Evolutionary conservation across 2,113 vertebrate species (phyloP).

Genomic region (Scomber scombrus): DNA sequence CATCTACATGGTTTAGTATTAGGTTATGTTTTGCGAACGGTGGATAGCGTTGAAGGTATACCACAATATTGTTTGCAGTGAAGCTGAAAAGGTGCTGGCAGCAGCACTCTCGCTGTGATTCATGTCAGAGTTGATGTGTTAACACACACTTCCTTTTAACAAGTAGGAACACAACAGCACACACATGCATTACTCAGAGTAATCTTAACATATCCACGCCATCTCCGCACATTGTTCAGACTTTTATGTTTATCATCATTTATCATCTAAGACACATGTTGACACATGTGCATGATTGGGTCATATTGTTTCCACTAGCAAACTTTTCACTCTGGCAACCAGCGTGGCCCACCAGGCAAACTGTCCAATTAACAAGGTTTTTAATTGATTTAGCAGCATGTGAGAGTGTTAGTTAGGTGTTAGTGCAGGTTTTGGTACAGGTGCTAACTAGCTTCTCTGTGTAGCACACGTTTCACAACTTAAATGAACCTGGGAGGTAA

Average conservation of each 20-base stretch:
- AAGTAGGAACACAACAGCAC: slow-evolving; percentile 20
- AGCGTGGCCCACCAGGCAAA: slow-evolving; percentile 39
- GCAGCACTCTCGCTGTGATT: slow-evolving; percentile 47
- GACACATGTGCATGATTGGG: not conserved
- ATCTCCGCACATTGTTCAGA: not conserved
- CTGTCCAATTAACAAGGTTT: slow-evolving; percentile 78
- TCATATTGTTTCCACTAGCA: slow-evolving; percentile 25
- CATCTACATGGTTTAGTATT: slow-evolving; percentile 8
- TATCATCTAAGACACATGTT: slow-evolving; percentile 24
- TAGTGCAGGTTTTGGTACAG: slow-evolving; percentile 64
- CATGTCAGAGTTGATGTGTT: slow-evolving; percentile 62
- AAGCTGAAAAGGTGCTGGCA: slow-evolving; percentile 65
- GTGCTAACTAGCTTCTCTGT: slow-evolving; percentile 80
- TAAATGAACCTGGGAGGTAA: slow-evolving; percentile 48
- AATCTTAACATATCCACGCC: not conserved
- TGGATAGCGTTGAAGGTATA: slow-evolving; percentile 29
- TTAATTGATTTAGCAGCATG: slow-evolving; percentile 71
- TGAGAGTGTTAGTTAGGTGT: slow-evolving; percentile 73
- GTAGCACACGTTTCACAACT: slow-evolving; percentile 62
- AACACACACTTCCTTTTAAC: slow-evolving; percentile 60
- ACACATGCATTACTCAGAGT: not conserved
- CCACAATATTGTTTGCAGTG: slow-evolving; percentile 41
- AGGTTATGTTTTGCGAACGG: slow-evolving; percentile 41
- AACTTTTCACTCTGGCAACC: slow-evolving; percentile 28
- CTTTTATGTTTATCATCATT: slow-evolving; percentile 18